Evolutionary conservation across 2,888 invertebrate species (phyloP).

Genomic region (Halocaridina rubra): DNA sequence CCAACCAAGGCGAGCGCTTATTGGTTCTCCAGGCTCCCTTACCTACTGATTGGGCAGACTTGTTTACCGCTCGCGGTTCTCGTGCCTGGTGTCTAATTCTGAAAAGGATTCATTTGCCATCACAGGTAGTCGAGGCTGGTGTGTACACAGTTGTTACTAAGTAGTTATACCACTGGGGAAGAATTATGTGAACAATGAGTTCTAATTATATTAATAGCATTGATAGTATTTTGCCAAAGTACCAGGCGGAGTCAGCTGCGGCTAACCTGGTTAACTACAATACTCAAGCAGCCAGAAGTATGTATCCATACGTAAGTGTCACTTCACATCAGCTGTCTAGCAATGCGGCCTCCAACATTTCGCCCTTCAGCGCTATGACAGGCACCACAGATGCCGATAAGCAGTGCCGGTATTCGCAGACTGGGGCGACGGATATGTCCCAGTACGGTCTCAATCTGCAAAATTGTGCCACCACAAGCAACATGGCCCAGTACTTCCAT

Average conservation of each 20-base stretch:
- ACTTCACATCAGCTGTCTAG: conserved; percentile 63
- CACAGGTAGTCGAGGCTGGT: conserved; percentile 64
- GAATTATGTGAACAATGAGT: conserved; percentile 64
- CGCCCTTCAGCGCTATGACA: conserved; percentile 63
- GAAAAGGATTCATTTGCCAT: conserved; percentile 64
- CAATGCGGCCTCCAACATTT: conserved; percentile 62
- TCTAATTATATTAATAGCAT: conserved; percentile 63
- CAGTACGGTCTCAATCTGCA: conserved; percentile 63
- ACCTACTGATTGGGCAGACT: conserved; percentile 64
- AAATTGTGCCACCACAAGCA: conserved; percentile 63
- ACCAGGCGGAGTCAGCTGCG: conserved; percentile 63
- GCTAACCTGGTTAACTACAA: conserved; percentile 63
- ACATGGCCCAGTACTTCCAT: conserved; percentile 64
- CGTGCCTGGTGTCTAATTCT: conserved; percentile 64
- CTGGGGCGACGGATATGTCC: conserved; percentile 63
- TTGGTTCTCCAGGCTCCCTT: conserved; percentile 64
- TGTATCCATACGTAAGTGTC: conserved; percentile 63
- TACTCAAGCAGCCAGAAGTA: conserved; percentile 62
- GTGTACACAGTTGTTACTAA: conserved; percentile 64
- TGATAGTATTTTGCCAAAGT: conserved; percentile 63
- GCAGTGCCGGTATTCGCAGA: conserved; percentile 62
- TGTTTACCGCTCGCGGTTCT: conserved; percentile 64
- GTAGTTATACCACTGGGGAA: conserved; percentile 61
- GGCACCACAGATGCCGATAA: conserved; percentile 60
- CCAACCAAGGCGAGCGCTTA: conserved; percentile 64